Percentiles rank a stretch among this genome's conserved stretches.
Evolutionary conservation across 2,797 vertebrate species (phyloP).

Genomic region (Pseudocheirus occidentalis): DNA sequence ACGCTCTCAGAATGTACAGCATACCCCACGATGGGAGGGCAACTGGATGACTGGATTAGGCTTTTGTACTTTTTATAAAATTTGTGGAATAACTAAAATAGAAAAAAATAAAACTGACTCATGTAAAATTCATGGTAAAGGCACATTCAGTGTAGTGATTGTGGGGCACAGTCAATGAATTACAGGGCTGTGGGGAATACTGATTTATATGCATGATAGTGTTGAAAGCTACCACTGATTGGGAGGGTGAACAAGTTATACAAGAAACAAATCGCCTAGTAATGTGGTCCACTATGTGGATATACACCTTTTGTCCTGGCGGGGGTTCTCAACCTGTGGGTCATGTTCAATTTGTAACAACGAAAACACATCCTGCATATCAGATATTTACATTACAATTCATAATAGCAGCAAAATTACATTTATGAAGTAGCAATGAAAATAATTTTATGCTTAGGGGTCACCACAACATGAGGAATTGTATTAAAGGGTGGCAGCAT

Average conservation of each 20-base stretch:
- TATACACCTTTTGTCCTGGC: not conserved
- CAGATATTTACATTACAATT: too few relatives aligned
- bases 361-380: too few relatives aligned
- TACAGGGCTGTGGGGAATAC: not conserved
- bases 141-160: constrained; percentile 23
- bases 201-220: not conserved
- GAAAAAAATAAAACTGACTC: constrained; percentile 57
- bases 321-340: too few relatives aligned
- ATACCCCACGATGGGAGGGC: not conserved
- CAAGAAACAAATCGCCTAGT: not conserved
- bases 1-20: not conserved
- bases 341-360: too few relatives aligned
- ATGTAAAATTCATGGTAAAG: constrained; percentile 43
- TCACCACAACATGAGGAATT: too few relatives aligned
- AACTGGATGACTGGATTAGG: constrained; percentile 59
- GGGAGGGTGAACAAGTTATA: not conserved
- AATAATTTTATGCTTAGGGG: too few relatives aligned
- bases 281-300: not conserved
- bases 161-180: not conserved
- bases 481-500: too few relatives aligned
- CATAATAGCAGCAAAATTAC: too few relatives aligned
- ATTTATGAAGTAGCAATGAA: too few relatives aligned
- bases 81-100: constrained; percentile 67
- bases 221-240: not conserved
- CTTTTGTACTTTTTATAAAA: constrained; percentile 76